Percentiles rank a stretch among this genome's conserved stretches.
These are phyloP conservation scores for Lagopus leucura DNA, from an alignment of 2,113 vertebrate genomes.

Conservation along the genomic window DNA sequence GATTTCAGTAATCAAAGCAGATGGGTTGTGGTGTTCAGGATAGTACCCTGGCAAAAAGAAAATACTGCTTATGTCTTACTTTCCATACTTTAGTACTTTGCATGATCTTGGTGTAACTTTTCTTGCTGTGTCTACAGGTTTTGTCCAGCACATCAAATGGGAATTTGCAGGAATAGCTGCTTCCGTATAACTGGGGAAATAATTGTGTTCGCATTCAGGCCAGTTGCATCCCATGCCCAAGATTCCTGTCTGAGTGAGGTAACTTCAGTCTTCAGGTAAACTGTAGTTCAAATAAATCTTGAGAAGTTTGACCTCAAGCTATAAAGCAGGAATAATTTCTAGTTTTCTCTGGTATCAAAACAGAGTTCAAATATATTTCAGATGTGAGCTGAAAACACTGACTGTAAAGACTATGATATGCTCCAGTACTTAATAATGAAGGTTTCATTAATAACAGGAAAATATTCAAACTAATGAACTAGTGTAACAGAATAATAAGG, in stretches of 20 bases:
- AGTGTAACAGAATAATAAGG: neutral
- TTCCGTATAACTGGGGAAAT: neutral
- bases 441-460: neutral
- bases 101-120: neutral
- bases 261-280: neutral
- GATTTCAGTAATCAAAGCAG: neutral
- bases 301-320: neutral
- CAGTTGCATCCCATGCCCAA: neutral
- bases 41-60: neutral
- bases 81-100: neutral
- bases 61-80: neutral
- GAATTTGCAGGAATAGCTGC: neutral
- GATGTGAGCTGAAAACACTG: neutral
- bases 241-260: neutral
- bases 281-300: neutral
- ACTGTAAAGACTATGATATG: neutral
- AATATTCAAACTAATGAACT: neutral
- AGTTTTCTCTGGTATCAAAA: neutral
- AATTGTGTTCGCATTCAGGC: neutral
- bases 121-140: neutral
- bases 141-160: neutral
- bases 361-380: neutral
- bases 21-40: neutral
- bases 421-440: neutral
- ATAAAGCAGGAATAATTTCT: neutral